Base-by-base conservation (phyloP, 2,888 invertebrate species). In the Nemoura dubitans region DNA sequence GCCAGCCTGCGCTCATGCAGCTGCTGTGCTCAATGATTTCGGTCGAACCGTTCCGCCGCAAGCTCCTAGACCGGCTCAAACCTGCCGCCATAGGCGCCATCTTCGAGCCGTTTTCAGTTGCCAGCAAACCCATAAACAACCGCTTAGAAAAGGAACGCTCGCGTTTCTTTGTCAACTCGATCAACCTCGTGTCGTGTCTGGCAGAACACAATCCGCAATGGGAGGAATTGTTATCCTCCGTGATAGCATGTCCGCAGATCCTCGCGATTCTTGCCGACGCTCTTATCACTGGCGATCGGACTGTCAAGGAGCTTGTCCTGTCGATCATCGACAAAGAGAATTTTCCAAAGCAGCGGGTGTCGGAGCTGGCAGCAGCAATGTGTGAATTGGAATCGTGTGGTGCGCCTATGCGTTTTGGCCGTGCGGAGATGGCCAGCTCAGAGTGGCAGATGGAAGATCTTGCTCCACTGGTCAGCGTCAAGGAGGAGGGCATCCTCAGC, bases 401-500 rank as follows among this genome's bases (percentile, higher is more conserved):
- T 91, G 14, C 89, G 81, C 90, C 91, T 88, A 89, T 87, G 85
- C 88, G 87, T 88, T 16, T 86, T 85, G 83, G 81, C 87, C 76
- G 80, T 88, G 26, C 1, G 25, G 83, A 43, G 21, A 36, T n/a
- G 26, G 82, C 86, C 42, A 83, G 43, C n/a, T 81, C 87, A 59
- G 27, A 83, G 83, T 87, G 81, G 36, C 89, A 89, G n/a, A 6
- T 29, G 0, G 88, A 93, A 92, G 93, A 92, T 0, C 86, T 88
- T 92, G 92, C 7, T 92, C 90, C 92, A 28, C 88, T 91, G 2
- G 90, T 92, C 87, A 90, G 91, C 0, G 91, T 93, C 0, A 91
- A 92, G 7, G 94, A 94, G 90, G 93, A 94, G 88, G 91, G 91
- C 27, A 92, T 93, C 0, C 90, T 94, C 0, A 93, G 94, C 89